phyloP scores from a whole-genome alignment of 2,113 vertebrate genomes.

The Ageneiosus marmoratus region DNA sequence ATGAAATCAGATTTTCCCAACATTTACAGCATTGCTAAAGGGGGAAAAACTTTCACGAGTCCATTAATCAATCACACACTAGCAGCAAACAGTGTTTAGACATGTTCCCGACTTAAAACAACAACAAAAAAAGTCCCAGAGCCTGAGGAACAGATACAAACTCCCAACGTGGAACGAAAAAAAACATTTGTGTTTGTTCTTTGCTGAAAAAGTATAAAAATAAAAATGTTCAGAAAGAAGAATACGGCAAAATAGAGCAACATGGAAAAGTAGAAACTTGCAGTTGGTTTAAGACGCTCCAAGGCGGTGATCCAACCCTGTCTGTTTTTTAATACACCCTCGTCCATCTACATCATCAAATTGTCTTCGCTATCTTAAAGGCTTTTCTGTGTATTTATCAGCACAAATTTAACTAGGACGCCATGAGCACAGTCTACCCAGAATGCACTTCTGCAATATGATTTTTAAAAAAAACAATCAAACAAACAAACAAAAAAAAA shows the following conservation, averaged over 20 bases:
- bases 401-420: neutral
- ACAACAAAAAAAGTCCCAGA: conserved; percentile 22
- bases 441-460: neutral
- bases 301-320: neutral
- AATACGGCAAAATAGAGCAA: neutral
- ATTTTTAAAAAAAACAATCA: neutral
- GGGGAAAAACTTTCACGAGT: conserved; percentile 44
- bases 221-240: conserved; percentile 11
- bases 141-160: conserved; percentile 49
- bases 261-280: neutral
- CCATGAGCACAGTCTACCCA: neutral
- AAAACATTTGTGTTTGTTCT: conserved; percentile 70
- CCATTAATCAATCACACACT: conserved; percentile 58
- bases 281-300: neutral
- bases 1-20: conserved; percentile 22
- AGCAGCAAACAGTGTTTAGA: conserved; percentile 69
- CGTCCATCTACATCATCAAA: too few relatives aligned
- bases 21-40: conserved; percentile 25
- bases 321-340: neutral
- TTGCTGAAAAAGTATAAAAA: conserved; percentile 49
- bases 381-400: neutral
- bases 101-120: conserved; percentile 57
- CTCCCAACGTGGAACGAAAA: conserved; percentile 43
- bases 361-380: neutral
- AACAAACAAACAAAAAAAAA: too few relatives aligned